Evolutionary conservation across 1,140 invertebrate genomes (phyloP), one percentile per base, ranked within the genome.

Genomic region (Eumeta japonica): DNA sequence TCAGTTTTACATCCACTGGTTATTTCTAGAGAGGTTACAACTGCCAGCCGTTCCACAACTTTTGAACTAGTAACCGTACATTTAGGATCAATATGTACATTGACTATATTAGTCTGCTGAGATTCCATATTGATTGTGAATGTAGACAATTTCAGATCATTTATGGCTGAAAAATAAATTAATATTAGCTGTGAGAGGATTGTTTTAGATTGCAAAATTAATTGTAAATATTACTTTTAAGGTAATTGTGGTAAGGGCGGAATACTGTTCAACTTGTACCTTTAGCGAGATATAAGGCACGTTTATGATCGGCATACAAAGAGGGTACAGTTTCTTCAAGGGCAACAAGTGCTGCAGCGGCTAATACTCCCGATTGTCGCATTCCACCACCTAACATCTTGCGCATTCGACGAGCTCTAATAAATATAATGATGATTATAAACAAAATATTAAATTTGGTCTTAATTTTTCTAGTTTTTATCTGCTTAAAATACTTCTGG

Each of bases 361-460:
- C 94, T 4, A 97, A 57, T 16, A 96, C 76, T 3, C 95, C 95
- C 12, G 78, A 82, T 75, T 97, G 94, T 39, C 94, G 75, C 91
- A 95, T 92, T 0, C 87, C 93, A 13, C 94, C 94, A 9, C 95
- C 95, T 10, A 98, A 56, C 28, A 84, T 88, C 72, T 97, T 97
- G 9, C 93, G 78, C 3, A 83, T 48, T 41, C 91, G 80, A 7
- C 81, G 78, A 1, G 90, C 89, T 48, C 88, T 90, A 52, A 2
- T 58, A 59, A 46, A 45, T 15, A 31, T 19, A 18, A 38, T 17
- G 20, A 14, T 24, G n/a, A 24, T 9, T 37, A 18, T 24, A 37
- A 18, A 28, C 28, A 28, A 2, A 3, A n/a, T n/a, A n/a, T n/a
- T n/a, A n/a, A n/a, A n/a, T n/a, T n/a, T n/a, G n/a, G n/a, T n/a